Evolutionary conservation across 1,140 invertebrate genomes (phyloP), one percentile per base, ranked within the genome.

Genomic region (Papilio machaon): DNA sequence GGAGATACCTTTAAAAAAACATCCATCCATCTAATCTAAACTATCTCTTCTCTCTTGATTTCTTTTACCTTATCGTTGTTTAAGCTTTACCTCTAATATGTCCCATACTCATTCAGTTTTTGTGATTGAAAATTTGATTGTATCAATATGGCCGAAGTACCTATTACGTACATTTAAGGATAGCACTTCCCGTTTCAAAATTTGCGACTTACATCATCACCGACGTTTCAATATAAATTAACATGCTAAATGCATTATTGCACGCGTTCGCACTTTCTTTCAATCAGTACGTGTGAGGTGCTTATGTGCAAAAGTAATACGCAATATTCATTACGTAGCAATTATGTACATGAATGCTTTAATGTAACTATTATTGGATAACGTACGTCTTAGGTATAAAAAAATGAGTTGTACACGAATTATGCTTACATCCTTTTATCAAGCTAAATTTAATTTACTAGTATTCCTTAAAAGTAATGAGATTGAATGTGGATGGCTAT

Each of bases 151-250:
- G 13, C 43, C 54, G n/a, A 60, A 43, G 35, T 46, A 60, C 52
- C 17, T 38, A 38, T 15, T n/a, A 5, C 10, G 2, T 30, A n/a
- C 76, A 23, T 76, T 49, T 52, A 76, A 49, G 43, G 74, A 8
- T 76, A 11, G 43, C 46, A 19, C 76, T 78, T 78, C 76, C 76
- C 11, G 76, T 19, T 54, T 35, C 11, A 38, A 78, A 78, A 78
- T 60, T 78, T 23, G 76, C 76, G 23, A 43, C 76, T 78, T 78
- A 78, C 76, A 78, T 78, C 76, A 78, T 76, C 74, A n/a, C 15
- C 52, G 52, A 13, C 54, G 76, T 43, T 58, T 77, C 49, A 60
- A 38, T 78, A 78, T 75, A 49, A 11, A 60, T 78, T 78, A 78
- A 17, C 76, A 78, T 78, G 54, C 76, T 78, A 78, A 77, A 77